These are phyloP conservation scores for Danio choprae DNA, from an alignment of 2,797 vertebrate genomes.

Conservation along the genomic window DNA sequence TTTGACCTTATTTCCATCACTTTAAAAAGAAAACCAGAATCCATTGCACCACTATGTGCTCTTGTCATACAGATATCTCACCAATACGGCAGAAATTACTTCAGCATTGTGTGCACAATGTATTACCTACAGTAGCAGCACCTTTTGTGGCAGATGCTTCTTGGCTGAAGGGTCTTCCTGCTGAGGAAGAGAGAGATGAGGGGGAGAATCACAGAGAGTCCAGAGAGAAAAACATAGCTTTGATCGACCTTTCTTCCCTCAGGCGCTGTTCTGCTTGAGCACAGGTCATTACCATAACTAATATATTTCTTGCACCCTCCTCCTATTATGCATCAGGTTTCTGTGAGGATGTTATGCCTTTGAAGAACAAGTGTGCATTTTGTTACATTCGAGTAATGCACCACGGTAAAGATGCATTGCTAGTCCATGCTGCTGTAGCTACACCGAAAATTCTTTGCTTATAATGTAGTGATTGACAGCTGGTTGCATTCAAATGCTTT, in stretches of 20 bases:
- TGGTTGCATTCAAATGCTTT: no score
- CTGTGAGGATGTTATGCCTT: slow-evolving; percentile 60
- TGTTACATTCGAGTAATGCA: slow-evolving; percentile 50
- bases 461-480: no score
- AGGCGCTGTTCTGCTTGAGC: slow-evolving; percentile 61
- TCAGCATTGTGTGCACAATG: slow-evolving; percentile 26
- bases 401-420: neutral
- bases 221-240: slow-evolving; percentile 58
- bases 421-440: neutral
- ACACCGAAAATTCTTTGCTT: neutral
- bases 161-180: slow-evolving; percentile 54
- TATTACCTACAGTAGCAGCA: slow-evolving; percentile 49
- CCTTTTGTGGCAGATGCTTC: slow-evolving; percentile 54
- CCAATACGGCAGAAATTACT: slow-evolving; percentile 21
- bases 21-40: neutral
- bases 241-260: slow-evolving; percentile 63
- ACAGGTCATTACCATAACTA: slow-evolving; percentile 67
- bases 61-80: neutral
- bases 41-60: neutral
- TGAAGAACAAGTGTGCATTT: slow-evolving; percentile 64
- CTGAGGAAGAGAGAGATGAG: slow-evolving; percentile 57
- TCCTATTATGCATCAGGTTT: slow-evolving; percentile 62
- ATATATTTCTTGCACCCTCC: slow-evolving; percentile 61
- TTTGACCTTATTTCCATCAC: neutral
- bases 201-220: slow-evolving; percentile 45